Base-by-base conservation (phyloP, 1,140 invertebrate genomes). In the Euura lappo region DNA sequence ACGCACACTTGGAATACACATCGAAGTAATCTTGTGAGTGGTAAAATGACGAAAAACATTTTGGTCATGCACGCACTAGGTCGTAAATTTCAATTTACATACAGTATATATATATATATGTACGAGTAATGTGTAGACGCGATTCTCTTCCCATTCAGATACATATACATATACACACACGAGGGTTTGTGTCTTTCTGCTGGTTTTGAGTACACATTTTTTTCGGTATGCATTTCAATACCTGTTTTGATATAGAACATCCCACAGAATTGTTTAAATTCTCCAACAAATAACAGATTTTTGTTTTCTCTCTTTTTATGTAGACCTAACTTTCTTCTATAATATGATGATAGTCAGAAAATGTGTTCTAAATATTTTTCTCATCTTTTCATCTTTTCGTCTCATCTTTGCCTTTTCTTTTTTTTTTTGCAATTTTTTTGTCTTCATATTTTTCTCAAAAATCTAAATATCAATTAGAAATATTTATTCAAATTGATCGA, bases 1-100 rank as follows among this genome's bases (percentile, higher is more conserved):
- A 68, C 66, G 66, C 66, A 68, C 66, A 68, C 66, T 68, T 68
- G 66, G 66, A 68, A 68, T 68, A 68, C 66, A 68, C 66, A 68
- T 68, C 8, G 66, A 68, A 68, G 66, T 68, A 68, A 68, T 68
- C 44, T 42, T 68, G 28, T 68, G 66, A 68, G 44, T 42, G 44
- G 44, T 42, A 68, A 28, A 68, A 68, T 44, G 66, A 68, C 13
- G 42, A 68, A 68, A 68, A 68, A 68, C 28, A 68, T 28, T 68
- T 7, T 42, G 13, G 28, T 28, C 44, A 68, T 28, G 13, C 66
- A 68, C 66, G 66, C 66, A 68, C 13, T 68, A 68, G 10, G 66
- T 44, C 28, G 8, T 28, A 4, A 68, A 44, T 11, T 68, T 60
- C 28, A 28, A 28, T 28, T 28, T 28, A 28, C 28, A 60, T 60